Evolutionary conservation across 2,888 invertebrate species (phyloP).

Genomic region (Dasypogon diadema): DNA sequence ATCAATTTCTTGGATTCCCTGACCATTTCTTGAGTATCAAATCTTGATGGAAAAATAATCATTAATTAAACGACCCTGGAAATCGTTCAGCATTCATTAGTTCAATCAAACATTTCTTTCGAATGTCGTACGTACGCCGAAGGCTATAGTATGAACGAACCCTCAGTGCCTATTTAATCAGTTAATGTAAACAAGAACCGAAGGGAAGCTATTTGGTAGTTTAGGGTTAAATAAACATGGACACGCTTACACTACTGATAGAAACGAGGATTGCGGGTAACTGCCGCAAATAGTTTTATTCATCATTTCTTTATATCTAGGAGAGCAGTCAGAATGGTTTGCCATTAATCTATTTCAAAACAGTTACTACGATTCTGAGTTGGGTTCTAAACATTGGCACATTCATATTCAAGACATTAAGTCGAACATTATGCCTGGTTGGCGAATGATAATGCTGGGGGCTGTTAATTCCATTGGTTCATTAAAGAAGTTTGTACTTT

Average conservation of each 20-base stretch:
- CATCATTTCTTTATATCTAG: constrained; percentile 46
- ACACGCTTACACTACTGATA: not conserved
- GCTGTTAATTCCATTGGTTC: constrained; percentile 47
- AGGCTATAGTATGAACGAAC: not conserved
- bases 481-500: constrained; percentile 50
- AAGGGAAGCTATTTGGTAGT: constrained; percentile 8
- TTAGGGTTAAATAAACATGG: not conserved
- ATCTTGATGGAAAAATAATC: not conserved
- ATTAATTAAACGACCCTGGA: not conserved
- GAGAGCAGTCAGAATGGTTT: constrained; percentile 13
- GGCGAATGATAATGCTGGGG: constrained; percentile 43
- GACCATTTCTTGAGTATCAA: too few species aligned
- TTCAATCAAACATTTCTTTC: constrained; percentile 39
- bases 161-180: constrained; percentile 37
- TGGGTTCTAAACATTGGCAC: constrained; percentile 28
- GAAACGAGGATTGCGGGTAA: constrained; percentile 7
- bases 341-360: constrained; percentile 49
- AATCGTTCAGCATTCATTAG: constrained; percentile 10
- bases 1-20: too few species aligned
- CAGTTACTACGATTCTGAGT: constrained; percentile 7
- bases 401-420: constrained; percentile 50
- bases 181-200: constrained; percentile 36
- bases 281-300: constrained; percentile 43
- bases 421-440: constrained; percentile 44
- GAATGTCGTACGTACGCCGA: not conserved